Conservation (phyloP, 2,888 invertebrate genomes). For the Phalera bucephala region DNA sequence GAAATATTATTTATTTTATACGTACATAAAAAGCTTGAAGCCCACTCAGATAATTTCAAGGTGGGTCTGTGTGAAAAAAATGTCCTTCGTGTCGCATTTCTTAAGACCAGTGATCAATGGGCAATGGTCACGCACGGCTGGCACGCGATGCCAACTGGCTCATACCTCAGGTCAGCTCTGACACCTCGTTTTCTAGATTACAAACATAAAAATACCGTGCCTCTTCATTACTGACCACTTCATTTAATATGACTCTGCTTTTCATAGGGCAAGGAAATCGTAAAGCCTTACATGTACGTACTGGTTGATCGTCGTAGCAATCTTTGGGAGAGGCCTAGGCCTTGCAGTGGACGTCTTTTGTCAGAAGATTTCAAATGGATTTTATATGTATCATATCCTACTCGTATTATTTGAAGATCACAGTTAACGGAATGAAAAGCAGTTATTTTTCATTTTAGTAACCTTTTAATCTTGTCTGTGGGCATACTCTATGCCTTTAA, state of each 20-base stretch:
- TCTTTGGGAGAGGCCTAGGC: too few species aligned
- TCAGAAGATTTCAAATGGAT: too few species aligned
- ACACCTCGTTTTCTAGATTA: slow-evolving; percentile 60
- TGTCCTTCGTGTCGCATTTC: slow-evolving; percentile 67
- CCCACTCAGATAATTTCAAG: slow-evolving; percentile 24
- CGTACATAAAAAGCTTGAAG: slow-evolving; percentile 9
- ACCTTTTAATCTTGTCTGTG: too few species aligned
- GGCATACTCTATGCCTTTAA: too few species aligned
- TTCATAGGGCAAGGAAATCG: slow-evolving; percentile 22
- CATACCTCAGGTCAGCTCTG: slow-evolving; percentile 52
- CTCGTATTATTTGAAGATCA: too few species aligned
- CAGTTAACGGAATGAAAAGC: too few species aligned
- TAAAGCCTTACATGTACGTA: too few species aligned
- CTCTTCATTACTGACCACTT: slow-evolving; percentile 57
- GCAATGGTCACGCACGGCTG: slow-evolving; percentile 58
- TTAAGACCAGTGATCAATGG: slow-evolving; percentile 68
- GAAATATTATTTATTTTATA: too few species aligned
- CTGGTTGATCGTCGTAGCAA: too few species aligned
- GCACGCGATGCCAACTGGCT: slow-evolving; percentile 54
- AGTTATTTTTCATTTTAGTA: too few species aligned
- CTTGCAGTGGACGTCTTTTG: too few species aligned
- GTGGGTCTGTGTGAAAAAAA: slow-evolving; percentile 58
- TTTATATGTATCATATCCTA: too few species aligned
- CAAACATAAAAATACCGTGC: slow-evolving; percentile 64
- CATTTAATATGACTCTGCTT: slow-evolving; percentile 46